Evolutionary conservation across 2,797 vertebrate species (phyloP), one percentile per base, ranked within the genome.

Genomic region (Halcyon chelicuti): DNA sequence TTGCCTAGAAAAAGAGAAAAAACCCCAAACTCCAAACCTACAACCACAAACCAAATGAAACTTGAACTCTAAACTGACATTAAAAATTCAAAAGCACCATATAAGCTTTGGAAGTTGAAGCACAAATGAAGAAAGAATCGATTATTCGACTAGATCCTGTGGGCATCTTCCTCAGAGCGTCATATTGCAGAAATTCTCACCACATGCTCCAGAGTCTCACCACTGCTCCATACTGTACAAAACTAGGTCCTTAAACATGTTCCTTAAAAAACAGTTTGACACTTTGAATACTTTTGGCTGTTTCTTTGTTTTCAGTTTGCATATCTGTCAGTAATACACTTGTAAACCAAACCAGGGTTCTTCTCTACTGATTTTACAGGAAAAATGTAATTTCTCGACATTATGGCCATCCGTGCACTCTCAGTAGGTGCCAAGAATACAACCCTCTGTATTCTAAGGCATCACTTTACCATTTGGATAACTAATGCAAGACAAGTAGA

Each of bases 161-260:
- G 5, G 14, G 15, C 33, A 66, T 8, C 67, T 63, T 68, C n/a
- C 40, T 21, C 28, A 83, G 20, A 60, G 31, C 11, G 15, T 67
- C 65, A 12, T 12, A 40, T 5, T 1, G 2, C 60, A 83, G 28
- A 57, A 84, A 88, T 57, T 65, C 76, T 78, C 54, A 62, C n/a
- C 0, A 1, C 0, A 1, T n/a, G 31, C 14, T 86, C 49, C 31
- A 22, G 39, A 58, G 11, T 42, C 3, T 77, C 52, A 63, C 57
- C 51, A 14, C 28, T 52, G 37, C 40, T 29, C 61, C 54, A 12
- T 4, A 2, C 25, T 44, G 44, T 37, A 74, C 33, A 58, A 44
- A 90, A 80, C 20, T 1, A 71, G 10, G 10, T 60, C 28, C 73
- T 77, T 14, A 19, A 49, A 26, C 26, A 49, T 12, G 25, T 23